phyloP scores from a whole-genome alignment of 2,113 vertebrate genomes.

The Cyprinodon variegatus region DNA sequence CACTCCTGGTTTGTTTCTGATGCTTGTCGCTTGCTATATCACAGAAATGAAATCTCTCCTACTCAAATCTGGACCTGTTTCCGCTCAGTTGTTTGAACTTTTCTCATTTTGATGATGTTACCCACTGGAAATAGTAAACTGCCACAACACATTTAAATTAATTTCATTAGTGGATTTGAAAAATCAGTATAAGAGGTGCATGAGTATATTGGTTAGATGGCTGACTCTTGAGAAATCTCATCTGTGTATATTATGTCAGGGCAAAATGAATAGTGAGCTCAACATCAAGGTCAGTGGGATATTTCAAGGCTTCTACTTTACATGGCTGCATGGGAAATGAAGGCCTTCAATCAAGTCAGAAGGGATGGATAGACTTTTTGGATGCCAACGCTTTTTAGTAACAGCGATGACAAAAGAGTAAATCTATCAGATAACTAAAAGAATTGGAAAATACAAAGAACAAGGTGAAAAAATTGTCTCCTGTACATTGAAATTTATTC shows the following conservation, averaged over 20 bases:
- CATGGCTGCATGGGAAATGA: slow-evolving; percentile 81
- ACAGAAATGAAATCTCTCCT: no score
- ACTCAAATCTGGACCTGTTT: no score
- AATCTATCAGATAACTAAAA: slow-evolving; percentile 71
- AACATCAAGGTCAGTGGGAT: slow-evolving; percentile 78
- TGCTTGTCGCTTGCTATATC: no score
- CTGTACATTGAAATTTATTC: background rate
- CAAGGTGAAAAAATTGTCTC: background rate
- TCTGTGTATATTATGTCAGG: slow-evolving; percentile 55
- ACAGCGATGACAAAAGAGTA: slow-evolving; percentile 73
- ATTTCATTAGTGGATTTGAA: slow-evolving; percentile 25
- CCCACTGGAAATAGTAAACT: no score
- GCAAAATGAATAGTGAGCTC: slow-evolving; percentile 71
- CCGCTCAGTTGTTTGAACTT: no score
- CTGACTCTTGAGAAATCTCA: slow-evolving; percentile 47
- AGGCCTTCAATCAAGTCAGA: slow-evolving; percentile 79
- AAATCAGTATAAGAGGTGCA: slow-evolving; percentile 26
- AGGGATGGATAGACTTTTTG: slow-evolving; percentile 63
- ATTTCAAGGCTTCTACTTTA: slow-evolving; percentile 77
- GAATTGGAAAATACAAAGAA: background rate
- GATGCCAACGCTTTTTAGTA: slow-evolving; percentile 57
- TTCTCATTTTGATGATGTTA: no score
- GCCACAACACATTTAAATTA: background rate
- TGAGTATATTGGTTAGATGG: slow-evolving; percentile 28
- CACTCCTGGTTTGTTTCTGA: no score